Percentiles rank a stretch among this genome's conserved stretches.
Conservation (phyloP, 2,797 vertebrate genomes). For the Simalia tracyae region DNA sequence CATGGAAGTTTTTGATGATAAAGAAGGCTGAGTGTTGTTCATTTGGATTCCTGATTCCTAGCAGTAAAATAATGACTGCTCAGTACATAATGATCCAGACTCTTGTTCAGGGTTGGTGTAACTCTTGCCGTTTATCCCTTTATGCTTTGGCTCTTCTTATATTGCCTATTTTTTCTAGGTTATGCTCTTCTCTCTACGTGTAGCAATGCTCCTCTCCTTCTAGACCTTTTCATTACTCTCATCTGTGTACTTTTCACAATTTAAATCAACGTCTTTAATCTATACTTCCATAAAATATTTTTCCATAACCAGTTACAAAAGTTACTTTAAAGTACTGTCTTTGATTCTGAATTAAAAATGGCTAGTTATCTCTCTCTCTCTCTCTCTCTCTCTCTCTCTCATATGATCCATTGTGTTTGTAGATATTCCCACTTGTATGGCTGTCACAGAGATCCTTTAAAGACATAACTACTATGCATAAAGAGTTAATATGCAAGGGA, state of each 20-base stretch:
- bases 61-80: background rate
- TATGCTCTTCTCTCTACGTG: background rate
- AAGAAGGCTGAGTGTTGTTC: accelerated
- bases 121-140: background rate
- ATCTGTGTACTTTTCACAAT: background rate
- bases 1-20: constrained; percentile 1
- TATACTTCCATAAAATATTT: background rate
- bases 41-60: background rate
- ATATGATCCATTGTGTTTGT: constrained; percentile 14
- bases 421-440: constrained; percentile 6
- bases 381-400: no score
- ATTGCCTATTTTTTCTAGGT: background rate
- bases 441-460: background rate
- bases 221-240: background rate
- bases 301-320: background rate
- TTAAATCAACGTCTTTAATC: background rate
- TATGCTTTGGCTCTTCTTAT: no score
- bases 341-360: background rate
- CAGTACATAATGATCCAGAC: background rate
- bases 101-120: background rate
- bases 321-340: background rate
- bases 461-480: background rate
- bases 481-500: background rate
- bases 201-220: background rate
- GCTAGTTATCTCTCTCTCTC: background rate